Evolutionary conservation across 1,140 invertebrate genomes (phyloP), one percentile per base, ranked within the genome.

Genomic region (Colletes latitarsis): DNA sequence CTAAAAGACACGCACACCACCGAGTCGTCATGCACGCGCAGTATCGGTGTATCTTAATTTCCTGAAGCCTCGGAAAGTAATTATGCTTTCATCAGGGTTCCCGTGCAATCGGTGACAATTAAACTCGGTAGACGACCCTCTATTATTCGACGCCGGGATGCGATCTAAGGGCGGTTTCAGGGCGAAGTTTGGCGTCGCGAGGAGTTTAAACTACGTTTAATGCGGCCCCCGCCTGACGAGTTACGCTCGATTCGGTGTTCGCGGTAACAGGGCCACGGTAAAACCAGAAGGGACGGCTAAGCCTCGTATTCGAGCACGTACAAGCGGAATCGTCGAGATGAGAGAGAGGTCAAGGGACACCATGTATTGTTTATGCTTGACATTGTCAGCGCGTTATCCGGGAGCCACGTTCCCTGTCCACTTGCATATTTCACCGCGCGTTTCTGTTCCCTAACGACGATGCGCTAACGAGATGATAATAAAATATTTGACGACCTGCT

Each of bases 381-480:
- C 86, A 84, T 86, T 86, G 82, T 87, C 81, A 74, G 64, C 82
- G 80, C 71, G 76, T 85, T 86, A 85, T 85, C 82, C 81, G 67
- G 64, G 52, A 78, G 72, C 75, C 70, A 81, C 52, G n/a, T 73
- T 83, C 83, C 81, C 82, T 55, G 76, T 58, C 63, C 75, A 77
- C 70, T 75, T 90, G 79, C 82, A 90, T 89, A 89, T 88, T 90
- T 89, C 70, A 90, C 75, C 43, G 68, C 55, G 39, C 71, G 71
- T n/a, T n/a, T n/a, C n/a, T n/a, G n/a, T n/a, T n/a, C n/a, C n/a
- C 84, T 86, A 88, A 89, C 88, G 82, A 89, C 87, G 84, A 83
- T 81, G 77, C 82, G 72, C 87, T 90, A 90, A 90, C 88, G 87
- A 89, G 88, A 88, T 89, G 85, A 87, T 87, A 88, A 89, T 90